Evolutionary conservation across 2,888 invertebrate genomes (phyloP).

Genomic region (Pseudanteris insignis): DNA sequence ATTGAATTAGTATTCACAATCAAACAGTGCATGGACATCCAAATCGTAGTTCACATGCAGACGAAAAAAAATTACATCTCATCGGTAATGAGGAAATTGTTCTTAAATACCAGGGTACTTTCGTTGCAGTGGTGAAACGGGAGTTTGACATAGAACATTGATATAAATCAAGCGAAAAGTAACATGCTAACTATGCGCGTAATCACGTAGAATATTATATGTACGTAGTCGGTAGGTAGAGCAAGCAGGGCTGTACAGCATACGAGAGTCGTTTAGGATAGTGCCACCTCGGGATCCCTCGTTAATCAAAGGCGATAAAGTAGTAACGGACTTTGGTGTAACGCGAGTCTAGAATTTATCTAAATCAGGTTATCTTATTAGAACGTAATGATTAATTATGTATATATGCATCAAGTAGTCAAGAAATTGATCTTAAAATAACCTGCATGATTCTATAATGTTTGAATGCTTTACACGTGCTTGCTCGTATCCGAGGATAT

Average conservation of each 20-base stretch:
- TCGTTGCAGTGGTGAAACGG: too few relatives aligned
- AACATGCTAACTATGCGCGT: conserved; percentile 28
- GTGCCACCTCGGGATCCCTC: conserved; percentile 30
- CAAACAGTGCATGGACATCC: too few relatives aligned
- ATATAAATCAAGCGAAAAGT: conserved; percentile 22
- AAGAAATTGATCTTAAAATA: conserved; percentile 13
- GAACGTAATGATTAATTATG: conserved; percentile 21
- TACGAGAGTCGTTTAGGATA: conserved; percentile 17
- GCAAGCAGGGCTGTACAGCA: conserved; percentile 11
- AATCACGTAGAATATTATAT: conserved; percentile 29
- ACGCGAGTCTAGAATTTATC: conserved; percentile 31
- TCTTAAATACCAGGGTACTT: too few relatives aligned
- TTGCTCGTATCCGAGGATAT: too few relatives aligned
- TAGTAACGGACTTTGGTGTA: conserved; percentile 34
- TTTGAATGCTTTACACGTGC: too few relatives aligned
- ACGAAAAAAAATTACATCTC: too few relatives aligned
- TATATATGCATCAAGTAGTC: conserved; percentile 4
- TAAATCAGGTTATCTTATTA: conserved; percentile 25
- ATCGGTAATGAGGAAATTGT: too few relatives aligned
- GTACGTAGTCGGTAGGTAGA: conserved; percentile 2
- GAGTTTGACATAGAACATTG: conserved; percentile 6
- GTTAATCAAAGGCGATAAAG: conserved; percentile 38
- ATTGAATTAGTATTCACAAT: too few relatives aligned
- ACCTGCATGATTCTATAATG: background rate
- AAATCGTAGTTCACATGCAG: too few relatives aligned